phyloP scores from a whole-genome alignment of 2,797 vertebrate species.

The Clarias laeviceps region DNA sequence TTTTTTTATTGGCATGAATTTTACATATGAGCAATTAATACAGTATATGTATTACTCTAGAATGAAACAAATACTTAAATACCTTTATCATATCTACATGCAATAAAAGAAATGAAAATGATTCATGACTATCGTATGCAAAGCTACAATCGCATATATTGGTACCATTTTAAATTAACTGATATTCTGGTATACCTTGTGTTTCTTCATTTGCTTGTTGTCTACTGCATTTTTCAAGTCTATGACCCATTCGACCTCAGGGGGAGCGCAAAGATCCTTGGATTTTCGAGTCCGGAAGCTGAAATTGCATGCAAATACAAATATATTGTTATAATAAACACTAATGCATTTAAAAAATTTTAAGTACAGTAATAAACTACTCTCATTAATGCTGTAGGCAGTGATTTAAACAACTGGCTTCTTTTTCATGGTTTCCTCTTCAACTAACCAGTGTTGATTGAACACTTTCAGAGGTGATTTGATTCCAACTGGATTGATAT shows the following conservation, averaged over 20 bases:
- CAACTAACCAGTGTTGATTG: background rate
- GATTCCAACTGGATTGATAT: no score
- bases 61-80: background rate
- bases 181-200: slow-evolving; percentile 30
- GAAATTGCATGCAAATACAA: slow-evolving; percentile 1
- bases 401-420: background rate
- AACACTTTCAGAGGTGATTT: no score
- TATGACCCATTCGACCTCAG: slow-evolving; percentile 30
- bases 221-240: slow-evolving; percentile 16
- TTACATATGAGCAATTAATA: no score
- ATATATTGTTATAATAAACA: background rate
- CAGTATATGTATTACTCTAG: background rate
- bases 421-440: background rate
- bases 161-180: background rate
- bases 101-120: background rate
- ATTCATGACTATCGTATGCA: background rate
- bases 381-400: background rate
- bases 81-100: background rate
- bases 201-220: background rate
- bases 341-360: background rate
- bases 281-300: slow-evolving; percentile 53
- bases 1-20: background rate
- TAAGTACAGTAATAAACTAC: background rate
- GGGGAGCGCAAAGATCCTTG: slow-evolving; percentile 46
- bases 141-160: background rate